phyloP scores from a whole-genome alignment of 2,113 vertebrate species.

The Isichthys henryi region DNA sequence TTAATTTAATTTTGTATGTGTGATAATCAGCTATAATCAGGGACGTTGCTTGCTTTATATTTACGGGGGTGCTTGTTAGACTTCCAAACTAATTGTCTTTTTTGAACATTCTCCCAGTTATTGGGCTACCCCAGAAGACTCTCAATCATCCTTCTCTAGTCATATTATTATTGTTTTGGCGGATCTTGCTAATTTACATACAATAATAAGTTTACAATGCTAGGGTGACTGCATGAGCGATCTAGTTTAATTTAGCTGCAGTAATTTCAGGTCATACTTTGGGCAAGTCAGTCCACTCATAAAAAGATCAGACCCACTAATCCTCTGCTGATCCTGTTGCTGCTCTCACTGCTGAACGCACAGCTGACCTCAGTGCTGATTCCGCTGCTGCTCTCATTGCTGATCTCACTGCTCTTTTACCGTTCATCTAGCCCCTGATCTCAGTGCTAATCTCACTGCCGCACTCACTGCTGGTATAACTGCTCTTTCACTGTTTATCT shows the following conservation, averaged over 20 bases:
- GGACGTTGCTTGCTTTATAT: slow-evolving; percentile 14
- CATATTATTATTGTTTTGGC: background rate
- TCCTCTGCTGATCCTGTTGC: background rate
- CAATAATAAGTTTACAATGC: background rate
- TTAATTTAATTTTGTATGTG: background rate
- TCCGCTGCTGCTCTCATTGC: background rate
- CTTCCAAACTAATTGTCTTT: slow-evolving; percentile 38
- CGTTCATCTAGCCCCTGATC: background rate
- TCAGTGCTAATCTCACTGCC: background rate
- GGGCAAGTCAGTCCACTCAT: background rate
- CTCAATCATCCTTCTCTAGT: background rate
- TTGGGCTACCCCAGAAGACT: background rate
- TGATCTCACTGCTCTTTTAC: background rate
- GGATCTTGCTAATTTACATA: background rate
- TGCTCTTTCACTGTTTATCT: no score
- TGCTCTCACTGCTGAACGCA: background rate
- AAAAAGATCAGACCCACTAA: background rate
- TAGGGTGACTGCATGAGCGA: background rate
- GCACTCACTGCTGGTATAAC: background rate
- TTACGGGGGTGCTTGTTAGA: slow-evolving; percentile 26
- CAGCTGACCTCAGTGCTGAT: background rate
- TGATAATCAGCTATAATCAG: slow-evolving; percentile 5
- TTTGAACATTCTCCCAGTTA: slow-evolving; percentile 21
- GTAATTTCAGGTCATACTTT: background rate
- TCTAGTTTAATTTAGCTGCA: background rate